Evolutionary conservation across 2,113 vertebrate species (phyloP).

Genomic region (Oncorhynchus clarkii): DNA sequence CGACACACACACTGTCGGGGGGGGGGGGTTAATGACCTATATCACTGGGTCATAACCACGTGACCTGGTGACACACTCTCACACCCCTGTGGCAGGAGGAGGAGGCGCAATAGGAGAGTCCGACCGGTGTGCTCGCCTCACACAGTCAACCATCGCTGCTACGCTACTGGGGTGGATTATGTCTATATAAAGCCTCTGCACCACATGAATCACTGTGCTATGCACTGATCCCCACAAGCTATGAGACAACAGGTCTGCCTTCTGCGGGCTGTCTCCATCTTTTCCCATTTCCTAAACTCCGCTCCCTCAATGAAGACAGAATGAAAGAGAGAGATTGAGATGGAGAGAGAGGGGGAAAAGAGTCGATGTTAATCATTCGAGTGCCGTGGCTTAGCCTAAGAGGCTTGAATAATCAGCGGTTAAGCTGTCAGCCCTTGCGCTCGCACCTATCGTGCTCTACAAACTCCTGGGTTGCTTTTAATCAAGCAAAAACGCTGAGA

Average conservation of each 20-base stretch:
- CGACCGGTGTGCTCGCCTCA: not conserved
- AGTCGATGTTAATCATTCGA: slow-evolving; percentile 70
- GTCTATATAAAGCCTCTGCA: slow-evolving; percentile 73
- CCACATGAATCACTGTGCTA: slow-evolving; percentile 67
- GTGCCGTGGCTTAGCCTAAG: slow-evolving; percentile 74
- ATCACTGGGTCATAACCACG: not conserved
- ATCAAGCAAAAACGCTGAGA: slow-evolving; percentile 69
- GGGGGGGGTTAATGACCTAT: no score
- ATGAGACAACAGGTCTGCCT: slow-evolving; percentile 66
- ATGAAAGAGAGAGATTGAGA: slow-evolving; percentile 41
- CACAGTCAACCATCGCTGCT: slow-evolving; percentile 18
- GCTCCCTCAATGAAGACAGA: slow-evolving; percentile 49
- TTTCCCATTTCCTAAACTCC: slow-evolving; percentile 26
- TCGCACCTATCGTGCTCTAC: slow-evolving; percentile 66
- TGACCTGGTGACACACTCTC: slow-evolving; percentile 29
- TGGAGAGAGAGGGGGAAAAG: slow-evolving; percentile 38
- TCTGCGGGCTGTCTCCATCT: slow-evolving; percentile 56
- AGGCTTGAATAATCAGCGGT: slow-evolving; percentile 79
- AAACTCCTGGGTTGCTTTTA: slow-evolving; percentile 72
- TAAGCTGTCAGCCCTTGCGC: slow-evolving; percentile 71
- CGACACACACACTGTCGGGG: not conserved
- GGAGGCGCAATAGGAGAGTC: no score
- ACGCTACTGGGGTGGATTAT: slow-evolving; percentile 65
- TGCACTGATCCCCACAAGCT: slow-evolving; percentile 61
- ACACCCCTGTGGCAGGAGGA: not conserved